Conservation (phyloP, 2,888 invertebrate species). For the Campopleginae sp. region DNA sequence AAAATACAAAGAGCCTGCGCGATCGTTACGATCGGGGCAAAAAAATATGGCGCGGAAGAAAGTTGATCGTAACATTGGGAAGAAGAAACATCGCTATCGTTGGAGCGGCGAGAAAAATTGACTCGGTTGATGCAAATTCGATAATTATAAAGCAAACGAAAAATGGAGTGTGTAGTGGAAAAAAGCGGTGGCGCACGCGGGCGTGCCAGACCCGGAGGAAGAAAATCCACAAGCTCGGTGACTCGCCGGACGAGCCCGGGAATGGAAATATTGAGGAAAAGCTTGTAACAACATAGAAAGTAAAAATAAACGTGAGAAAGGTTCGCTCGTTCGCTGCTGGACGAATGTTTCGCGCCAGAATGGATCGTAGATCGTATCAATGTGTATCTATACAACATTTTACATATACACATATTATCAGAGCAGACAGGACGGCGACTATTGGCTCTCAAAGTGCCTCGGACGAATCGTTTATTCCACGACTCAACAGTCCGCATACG, state of each 20-base stretch:
- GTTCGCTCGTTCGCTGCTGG: conserved; percentile 30
- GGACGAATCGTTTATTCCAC: conserved; percentile 39
- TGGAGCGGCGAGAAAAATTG: conserved; percentile 1
- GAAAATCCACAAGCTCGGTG: conserved; percentile 10
- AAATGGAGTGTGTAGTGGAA: neutral
- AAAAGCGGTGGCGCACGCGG: conserved; percentile 1
- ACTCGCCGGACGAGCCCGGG: conserved; percentile 1
- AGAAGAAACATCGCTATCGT: conserved; percentile 16
- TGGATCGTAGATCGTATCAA: conserved; percentile 31
- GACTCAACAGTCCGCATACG: conserved; percentile 11
- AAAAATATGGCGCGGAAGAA: conserved; percentile 2
- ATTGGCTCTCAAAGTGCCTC: conserved; percentile 44
- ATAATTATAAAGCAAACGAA: conserved; percentile 20
- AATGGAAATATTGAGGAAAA: conserved; percentile 47
- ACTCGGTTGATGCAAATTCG: conserved; percentile 10
- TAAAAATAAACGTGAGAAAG: conserved; percentile 43
- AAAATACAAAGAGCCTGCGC: conserved; percentile 1
- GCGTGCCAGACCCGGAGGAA: neutral
- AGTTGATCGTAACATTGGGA: neutral
- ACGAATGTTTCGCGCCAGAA: conserved; percentile 42
- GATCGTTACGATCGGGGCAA: neutral
- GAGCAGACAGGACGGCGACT: conserved; percentile 57
- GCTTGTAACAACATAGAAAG: conserved; percentile 35
- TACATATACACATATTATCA: conserved; percentile 22
- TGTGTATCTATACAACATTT: neutral